Base-by-base conservation (phyloP, 2,113 vertebrate genomes). In the Phylloscopus trochilus region DNA sequence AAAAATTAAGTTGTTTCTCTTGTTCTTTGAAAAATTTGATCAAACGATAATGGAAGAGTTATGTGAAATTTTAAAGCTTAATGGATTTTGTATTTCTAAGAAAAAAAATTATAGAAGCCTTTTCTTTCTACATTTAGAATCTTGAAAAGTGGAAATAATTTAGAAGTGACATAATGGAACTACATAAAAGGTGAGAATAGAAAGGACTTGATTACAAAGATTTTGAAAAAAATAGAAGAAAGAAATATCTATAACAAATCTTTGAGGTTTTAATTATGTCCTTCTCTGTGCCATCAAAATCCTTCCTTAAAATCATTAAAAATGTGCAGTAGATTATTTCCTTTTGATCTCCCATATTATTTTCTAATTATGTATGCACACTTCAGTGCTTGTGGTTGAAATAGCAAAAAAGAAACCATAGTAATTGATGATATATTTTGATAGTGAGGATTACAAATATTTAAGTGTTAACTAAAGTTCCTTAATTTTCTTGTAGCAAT, bases 131-230 rank as follows among this genome's bases (percentile, higher is more conserved):
- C 11, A 19, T 56, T 52, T 64, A 59, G 10, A n/a, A 41, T 20
- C 10, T 75, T 68, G 20, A 37, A 73, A 72, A 8, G 4, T 41
- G 6, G 6, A 66, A 66, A 75, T 43, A 2, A 21, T 77, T 77
- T 58, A 60, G 7, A 41, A 60, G 24, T 35, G 52, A 13, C 2
- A 0, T 41, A 17, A 41, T 53, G 2, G 12, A 67, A 58, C 24
- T 1, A 2, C 7, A 18, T 63, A 33, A 33, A 59, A 74, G 49
- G 6, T 17, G 1, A 4, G 3, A 21, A 17, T 10, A 83, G n/a
- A 43, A 70, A 79, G 14, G 5, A 58, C 5, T 53, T 66, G 4
- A 22, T 58, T n/a, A 6, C 9, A n/a, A 46, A 51, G 13, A 15
- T 23, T 81, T 4, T 2, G 16, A 41, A 51, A 59, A 24, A 2